phyloP scores from a whole-genome alignment of 2,888 invertebrate genomes.

The Phanerotoma sp. region DNA sequence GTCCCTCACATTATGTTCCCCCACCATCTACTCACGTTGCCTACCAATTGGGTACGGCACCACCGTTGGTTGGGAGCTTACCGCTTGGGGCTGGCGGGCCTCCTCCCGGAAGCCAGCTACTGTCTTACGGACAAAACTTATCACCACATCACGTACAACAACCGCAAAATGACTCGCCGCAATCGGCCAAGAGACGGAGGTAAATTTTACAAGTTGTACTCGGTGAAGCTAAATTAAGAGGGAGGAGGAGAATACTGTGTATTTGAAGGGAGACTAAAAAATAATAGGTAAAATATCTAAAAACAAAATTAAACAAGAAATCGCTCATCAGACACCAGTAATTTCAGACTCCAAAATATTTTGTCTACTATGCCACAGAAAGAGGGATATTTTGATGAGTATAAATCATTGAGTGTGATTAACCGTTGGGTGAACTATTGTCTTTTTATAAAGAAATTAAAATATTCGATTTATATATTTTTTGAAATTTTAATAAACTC shows the following conservation, averaged over 20 bases:
- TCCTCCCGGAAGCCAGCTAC: conserved; percentile 45
- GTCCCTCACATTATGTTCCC: conserved; percentile 50
- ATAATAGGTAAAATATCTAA: too few species aligned
- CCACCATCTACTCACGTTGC: conserved; percentile 43
- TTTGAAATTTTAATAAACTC: too few species aligned
- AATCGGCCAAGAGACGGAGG: conserved; percentile 50
- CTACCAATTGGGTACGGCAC: conserved; percentile 51
- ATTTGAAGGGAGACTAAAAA: background rate
- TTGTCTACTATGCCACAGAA: too few species aligned
- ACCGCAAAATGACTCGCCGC: conserved; percentile 42
- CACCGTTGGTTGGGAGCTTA: conserved; percentile 35
- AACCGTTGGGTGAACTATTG: too few species aligned
- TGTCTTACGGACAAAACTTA: conserved; percentile 48
- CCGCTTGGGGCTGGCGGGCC: conserved; percentile 29
- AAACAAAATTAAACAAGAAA: too few species aligned
- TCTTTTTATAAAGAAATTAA: too few species aligned
- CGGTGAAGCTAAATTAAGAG: background rate
- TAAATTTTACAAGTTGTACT: conserved; percentile 30
- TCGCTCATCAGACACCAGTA: too few species aligned
- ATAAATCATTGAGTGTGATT: too few species aligned
- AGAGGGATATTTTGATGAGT: too few species aligned
- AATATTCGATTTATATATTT: too few species aligned
- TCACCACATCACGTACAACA: conserved; percentile 52
- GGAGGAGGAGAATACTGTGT: background rate
- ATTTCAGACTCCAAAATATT: too few species aligned